Conservation (phyloP, 2,888 invertebrate species). For the Dolichopus griseipennis region DNA sequence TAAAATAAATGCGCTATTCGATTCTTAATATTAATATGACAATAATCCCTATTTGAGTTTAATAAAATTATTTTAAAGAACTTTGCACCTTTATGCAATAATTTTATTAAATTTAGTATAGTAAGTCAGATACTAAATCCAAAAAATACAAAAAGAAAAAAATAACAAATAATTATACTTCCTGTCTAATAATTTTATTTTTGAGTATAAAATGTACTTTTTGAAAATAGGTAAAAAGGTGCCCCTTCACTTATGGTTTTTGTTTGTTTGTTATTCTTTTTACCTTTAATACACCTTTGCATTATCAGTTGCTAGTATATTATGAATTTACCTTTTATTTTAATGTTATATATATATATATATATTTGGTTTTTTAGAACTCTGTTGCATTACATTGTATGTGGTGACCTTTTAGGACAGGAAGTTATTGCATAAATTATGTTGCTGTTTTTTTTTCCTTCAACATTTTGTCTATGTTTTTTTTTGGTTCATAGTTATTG, state of each 20-base stretch:
- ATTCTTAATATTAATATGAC: too few relatives aligned
- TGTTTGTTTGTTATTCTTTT: too few relatives aligned
- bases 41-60: too few relatives aligned
- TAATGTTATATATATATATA: background rate
- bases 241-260: too few relatives aligned
- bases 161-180: background rate
- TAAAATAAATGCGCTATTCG: too few relatives aligned
- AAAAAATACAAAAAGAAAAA: too few relatives aligned
- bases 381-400: too few relatives aligned
- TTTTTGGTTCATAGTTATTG: too few relatives aligned
- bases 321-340: background rate
- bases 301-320: background rate
- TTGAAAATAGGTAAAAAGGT: background rate
- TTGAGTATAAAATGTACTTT: background rate
- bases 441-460: background rate
- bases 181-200: background rate
- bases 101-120: background rate
- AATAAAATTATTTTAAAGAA: too few relatives aligned
- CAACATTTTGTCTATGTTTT: too few relatives aligned
- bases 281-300: background rate
- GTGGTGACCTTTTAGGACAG: background rate
- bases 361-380: too few relatives aligned
- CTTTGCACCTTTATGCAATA: background rate
- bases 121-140: background rate
- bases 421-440: conserved; percentile 3